These are phyloP conservation scores for Furcifer pardalis DNA, from an alignment of 2,797 vertebrate genomes.

Conservation along the genomic window DNA sequence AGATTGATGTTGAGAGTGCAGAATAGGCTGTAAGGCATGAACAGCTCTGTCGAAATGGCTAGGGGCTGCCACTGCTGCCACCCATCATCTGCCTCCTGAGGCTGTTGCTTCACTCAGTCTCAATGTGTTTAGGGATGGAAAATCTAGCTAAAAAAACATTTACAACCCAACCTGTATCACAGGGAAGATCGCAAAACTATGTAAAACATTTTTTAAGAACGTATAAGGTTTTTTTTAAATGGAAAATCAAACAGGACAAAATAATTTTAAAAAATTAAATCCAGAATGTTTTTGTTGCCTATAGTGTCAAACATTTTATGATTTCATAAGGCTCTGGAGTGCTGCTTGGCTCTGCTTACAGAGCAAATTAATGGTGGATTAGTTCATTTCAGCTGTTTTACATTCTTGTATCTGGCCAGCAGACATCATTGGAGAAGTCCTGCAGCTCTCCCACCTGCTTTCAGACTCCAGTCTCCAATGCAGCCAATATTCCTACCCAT, in stretches of 20 bases:
- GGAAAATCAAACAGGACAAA: no score
- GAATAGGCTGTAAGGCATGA: neutral
- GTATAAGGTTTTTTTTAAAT: no score
- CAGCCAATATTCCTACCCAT: neutral
- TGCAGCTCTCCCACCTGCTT: neutral
- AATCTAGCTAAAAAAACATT: no score
- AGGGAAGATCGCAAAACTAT: no score
- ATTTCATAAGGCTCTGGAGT: neutral
- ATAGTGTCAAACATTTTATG: neutral
- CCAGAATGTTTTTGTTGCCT: no score
- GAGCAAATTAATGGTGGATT: neutral
- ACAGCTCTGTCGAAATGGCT: neutral
- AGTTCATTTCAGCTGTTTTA: neutral
- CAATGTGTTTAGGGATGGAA: neutral
- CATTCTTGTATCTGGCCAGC: neutral
- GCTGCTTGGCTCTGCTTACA: neutral
- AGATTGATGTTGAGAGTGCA: neutral
- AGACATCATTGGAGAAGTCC: neutral
- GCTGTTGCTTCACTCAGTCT: neutral
- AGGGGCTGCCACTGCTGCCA: neutral
- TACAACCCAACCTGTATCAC: no score
- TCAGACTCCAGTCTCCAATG: neutral
- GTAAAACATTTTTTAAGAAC: no score
- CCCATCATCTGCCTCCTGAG: neutral
- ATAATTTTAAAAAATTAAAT: no score